Evolutionary conservation across 2,113 vertebrate genomes (phyloP), one percentile per base, ranked within the genome.

Genomic region (Amblyopsis rosae): DNA sequence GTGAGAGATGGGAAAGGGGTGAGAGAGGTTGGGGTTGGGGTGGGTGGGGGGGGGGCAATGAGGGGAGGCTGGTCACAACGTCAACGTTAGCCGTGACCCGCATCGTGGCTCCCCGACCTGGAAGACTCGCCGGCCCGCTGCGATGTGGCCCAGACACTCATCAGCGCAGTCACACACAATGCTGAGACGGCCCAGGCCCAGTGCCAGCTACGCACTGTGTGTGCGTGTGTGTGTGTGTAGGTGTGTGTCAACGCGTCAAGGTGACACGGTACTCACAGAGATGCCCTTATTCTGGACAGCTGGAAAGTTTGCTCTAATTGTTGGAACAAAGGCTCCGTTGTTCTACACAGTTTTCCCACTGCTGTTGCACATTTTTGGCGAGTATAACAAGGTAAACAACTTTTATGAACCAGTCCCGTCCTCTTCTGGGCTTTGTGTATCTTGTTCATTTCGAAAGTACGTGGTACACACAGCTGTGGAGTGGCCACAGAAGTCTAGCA

Each of bases 151-250:
- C 73, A 68, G 72, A 65, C 62, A 63, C 79, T 76, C 79, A 74
- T 78, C 72, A 80, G 32, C 67, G 45, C 54, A 46, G 69, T 61
- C 72, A 65, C 66, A 81, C 82, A 81, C 82, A 83, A 71, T 69
- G 46, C 59, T 11, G 67, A 71, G 67, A 59, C 66, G 69, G 77
- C 16, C 69, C 4, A 61, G 81, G 85, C 76, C 62, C 60, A 0
- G 19, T 64, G 83, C 85, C 83, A 86, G 72, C 70, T 47, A 66
- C 76, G 26, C 75, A 66, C 77, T 54, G 68, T 54, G 73, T 60
- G 54, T 45, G 33, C 17, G 19, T 71, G 69, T 41, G 26, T 13
- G 61, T 46, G 41, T 45, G 15, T 60, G 75, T 83, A 85, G 82
- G 85, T 83, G 82, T 26, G 26, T 26, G 26, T 26, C 2, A 26